Percentiles rank a stretch among this genome's conserved stretches.
Evolutionary conservation across 2,113 vertebrate species (phyloP).

Genomic region (Paratilapia polleni): DNA sequence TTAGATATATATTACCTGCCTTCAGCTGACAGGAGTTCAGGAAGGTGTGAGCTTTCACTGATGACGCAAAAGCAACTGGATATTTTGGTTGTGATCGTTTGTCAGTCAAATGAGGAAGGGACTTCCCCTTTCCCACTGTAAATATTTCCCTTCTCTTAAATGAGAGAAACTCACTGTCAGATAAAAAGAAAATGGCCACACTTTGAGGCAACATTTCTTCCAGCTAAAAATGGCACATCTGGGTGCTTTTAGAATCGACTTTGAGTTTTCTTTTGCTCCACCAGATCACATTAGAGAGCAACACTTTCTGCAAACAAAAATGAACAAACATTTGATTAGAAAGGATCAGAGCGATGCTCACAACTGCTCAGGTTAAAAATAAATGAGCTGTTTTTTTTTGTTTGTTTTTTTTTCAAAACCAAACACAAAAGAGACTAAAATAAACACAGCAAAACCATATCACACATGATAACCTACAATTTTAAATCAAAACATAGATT

Average conservation of each 20-base stretch:
- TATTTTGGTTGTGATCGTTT: conserved; percentile 29
- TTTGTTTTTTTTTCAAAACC: neutral
- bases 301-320: conserved; percentile 1
- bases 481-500: conserved; percentile 54
- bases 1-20: neutral
- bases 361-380: conserved; percentile 24
- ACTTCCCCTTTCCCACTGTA: neutral
- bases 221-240: neutral
- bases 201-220: neutral
- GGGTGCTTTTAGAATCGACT: neutral
- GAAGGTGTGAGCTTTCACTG: neutral
- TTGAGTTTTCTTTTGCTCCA: neutral
- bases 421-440: conserved; percentile 41
- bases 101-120: conserved; percentile 42
- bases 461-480: conserved; percentile 49
- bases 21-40: neutral
- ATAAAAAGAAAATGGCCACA: neutral
- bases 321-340: neutral
- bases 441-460: conserved; percentile 28
- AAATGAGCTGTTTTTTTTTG: neutral
- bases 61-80: conserved; percentile 36
- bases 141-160: neutral
- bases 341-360: neutral
- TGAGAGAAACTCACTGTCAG: neutral
- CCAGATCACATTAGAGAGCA: neutral